Conservation (phyloP, 2,888 invertebrate species). For the Drosophila prolongata region DNA sequence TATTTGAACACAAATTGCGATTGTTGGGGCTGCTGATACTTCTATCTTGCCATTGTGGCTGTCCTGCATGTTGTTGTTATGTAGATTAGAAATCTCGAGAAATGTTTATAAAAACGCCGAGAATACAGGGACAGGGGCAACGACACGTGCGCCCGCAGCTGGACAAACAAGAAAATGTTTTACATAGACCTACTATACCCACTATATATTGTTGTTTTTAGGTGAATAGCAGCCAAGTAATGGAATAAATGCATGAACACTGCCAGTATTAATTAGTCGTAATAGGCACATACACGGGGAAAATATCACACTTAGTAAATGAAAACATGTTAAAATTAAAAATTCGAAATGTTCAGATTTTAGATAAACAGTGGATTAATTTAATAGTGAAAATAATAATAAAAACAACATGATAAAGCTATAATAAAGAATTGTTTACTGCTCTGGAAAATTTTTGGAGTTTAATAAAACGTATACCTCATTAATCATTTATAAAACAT, state of each 20-base stretch:
- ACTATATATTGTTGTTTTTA: slow-evolving; percentile 8
- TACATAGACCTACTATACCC: slow-evolving; percentile 10
- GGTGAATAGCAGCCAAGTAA: slow-evolving; percentile 14
- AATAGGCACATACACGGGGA: slow-evolving; percentile 6
- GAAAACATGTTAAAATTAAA: too few relatives aligned
- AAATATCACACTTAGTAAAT: neutral
- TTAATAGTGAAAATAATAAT: too few relatives aligned
- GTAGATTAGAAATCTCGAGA: slow-evolving; percentile 52
- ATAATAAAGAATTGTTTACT: too few relatives aligned
- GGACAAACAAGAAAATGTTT: slow-evolving; percentile 44
- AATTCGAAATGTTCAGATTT: too few relatives aligned
- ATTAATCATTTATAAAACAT: too few relatives aligned
- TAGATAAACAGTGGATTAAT: too few relatives aligned
- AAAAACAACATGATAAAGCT: too few relatives aligned
- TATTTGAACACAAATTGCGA: slow-evolving; percentile 40
- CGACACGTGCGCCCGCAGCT: slow-evolving; percentile 63
- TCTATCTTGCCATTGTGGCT: slow-evolving; percentile 10
- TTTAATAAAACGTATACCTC: too few relatives aligned
- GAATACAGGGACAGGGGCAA: slow-evolving; percentile 27
- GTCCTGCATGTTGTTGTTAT: slow-evolving; percentile 30
- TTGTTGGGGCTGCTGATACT: slow-evolving; percentile 42
- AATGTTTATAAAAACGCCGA: slow-evolving; percentile 44
- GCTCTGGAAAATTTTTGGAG: too few relatives aligned
- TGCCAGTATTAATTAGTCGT: slow-evolving; percentile 44
- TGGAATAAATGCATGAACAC: slow-evolving; percentile 26